Conservation (phyloP, 2,113 vertebrate species). For the Microcebus lehilahytsara region DNA sequence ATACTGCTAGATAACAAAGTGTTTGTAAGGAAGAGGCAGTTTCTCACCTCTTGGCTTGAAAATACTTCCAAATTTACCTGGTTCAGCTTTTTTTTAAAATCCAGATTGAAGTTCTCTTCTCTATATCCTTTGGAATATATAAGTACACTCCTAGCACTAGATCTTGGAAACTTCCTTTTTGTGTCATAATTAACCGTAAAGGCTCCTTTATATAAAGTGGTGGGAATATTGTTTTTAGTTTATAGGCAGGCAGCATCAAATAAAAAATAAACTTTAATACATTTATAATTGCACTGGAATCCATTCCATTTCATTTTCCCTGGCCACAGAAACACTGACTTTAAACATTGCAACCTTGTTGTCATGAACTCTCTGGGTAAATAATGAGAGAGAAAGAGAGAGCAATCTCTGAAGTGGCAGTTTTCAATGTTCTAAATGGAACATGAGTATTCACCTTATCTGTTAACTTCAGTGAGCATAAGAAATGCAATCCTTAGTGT, state of each 20-base stretch:
- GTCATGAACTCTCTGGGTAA: not conserved
- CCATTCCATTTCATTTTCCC: slow-evolving; percentile 74
- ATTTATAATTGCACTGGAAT: slow-evolving; percentile 79
- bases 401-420: slow-evolving; percentile 16
- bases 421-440: slow-evolving; percentile 60
- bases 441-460: accelerated
- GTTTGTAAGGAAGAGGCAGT: not conserved
- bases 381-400: not conserved
- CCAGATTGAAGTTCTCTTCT: not conserved
- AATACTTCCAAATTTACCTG: slow-evolving; percentile 17
- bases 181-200: slow-evolving; percentile 32
- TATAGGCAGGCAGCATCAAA: slow-evolving; percentile 63
- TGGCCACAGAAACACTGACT: slow-evolving; percentile 62
- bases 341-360: slow-evolving; percentile 57
- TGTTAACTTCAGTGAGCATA: not conserved
- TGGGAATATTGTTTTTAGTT: slow-evolving; percentile 35
- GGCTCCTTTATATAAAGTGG: slow-evolving; percentile 48
- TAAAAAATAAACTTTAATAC: slow-evolving; percentile 54
- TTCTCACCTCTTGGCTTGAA: not conserved
- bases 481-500: not conserved
- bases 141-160: not conserved
- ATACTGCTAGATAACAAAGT: not conserved
- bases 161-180: slow-evolving; percentile 25
- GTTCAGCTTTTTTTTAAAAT: slow-evolving; percentile 6
- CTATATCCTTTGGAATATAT: not conserved